Evolutionary conservation across 2,888 invertebrate genomes (phyloP), one percentile per base, ranked within the genome.

Genomic region (Hydroisotoma schaefferi): DNA sequence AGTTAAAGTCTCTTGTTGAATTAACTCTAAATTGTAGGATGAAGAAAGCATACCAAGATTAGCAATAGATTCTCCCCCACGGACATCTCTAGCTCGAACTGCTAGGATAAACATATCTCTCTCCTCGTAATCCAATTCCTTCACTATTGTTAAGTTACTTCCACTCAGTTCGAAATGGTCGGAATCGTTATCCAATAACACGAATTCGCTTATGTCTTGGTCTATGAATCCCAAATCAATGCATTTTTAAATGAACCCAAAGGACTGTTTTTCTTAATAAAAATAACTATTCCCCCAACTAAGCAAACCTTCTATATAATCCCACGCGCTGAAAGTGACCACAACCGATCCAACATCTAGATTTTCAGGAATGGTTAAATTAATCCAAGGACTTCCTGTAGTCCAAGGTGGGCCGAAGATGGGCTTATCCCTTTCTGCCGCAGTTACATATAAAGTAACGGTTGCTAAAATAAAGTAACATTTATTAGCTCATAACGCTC

Each of bases 21-120:
- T n/a, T n/a, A n/a, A n/a, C n/a, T n/a, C n/a, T n/a, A n/a, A n/a
- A n/a, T n/a, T n/a, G n/a, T n/a, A n/a, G n/a, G n/a, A n/a, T n/a
- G n/a, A n/a, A n/a, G n/a, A 12, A 43, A 43, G 6, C 6, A 23
- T 47, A 47, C 49, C 83, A 37, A 89, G 78, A 75, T 87, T 87
- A 0, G 85, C 84, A 27, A 86, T 84, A 0, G 86, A 82, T 15
- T 85, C 82, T 68, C 83, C 82, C 0, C 87, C 88, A 0, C 91
- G 90, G 0, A 89, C 89, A 74, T 93, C 92, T 65, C 81, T 83
- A 0, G 90, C 92, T 65, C 88, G 87, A 55, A 89, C 81, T 0
- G 87, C 88, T 58, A 92, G 76, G 59, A 88, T 88, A 68, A 87
- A 92, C 59, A 86, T 86, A 70, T 86, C 87, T 70, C 89, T 88